These are phyloP conservation scores for Dicranocentrus wangi DNA, from an alignment of 2,888 invertebrate species.

Conservation along the genomic window DNA sequence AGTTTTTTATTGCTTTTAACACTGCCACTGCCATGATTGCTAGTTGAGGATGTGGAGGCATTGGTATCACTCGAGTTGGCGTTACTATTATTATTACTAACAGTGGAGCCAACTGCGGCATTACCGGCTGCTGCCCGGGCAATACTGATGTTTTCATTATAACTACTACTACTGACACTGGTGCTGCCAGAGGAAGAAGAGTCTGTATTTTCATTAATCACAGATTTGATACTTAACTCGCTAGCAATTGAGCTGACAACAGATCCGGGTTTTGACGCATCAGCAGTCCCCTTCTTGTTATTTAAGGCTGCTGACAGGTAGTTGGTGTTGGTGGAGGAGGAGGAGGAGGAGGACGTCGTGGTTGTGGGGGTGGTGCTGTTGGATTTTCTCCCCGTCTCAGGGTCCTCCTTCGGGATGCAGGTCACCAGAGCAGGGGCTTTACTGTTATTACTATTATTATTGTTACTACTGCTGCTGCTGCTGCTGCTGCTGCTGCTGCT, in stretches of 20 bases:
- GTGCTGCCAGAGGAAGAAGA: conserved; percentile 43
- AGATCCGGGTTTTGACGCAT: conserved; percentile 10
- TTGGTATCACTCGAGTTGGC: conserved; percentile 2
- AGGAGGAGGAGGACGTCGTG: too few relatives aligned
- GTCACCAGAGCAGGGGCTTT: too few relatives aligned
- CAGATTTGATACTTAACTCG: conserved; percentile 48
- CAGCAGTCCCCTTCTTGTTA: not conserved
- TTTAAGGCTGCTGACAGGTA: not conserved
- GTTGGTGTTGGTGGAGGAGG: too few relatives aligned
- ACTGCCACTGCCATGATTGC: not conserved
- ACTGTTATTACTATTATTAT: too few relatives aligned
- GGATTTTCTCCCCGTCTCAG: conserved; percentile 6
- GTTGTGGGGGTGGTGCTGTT: too few relatives aligned
- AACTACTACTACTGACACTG: conserved; percentile 34
- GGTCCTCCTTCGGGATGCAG: conserved; percentile 1
- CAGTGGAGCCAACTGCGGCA: not conserved
- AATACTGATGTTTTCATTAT: conserved; percentile 30
- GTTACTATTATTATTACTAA: conserved; percentile 2
- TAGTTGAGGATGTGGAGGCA: conserved; percentile 3
- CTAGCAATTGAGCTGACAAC: conserved; percentile 26
- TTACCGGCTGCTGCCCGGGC: not conserved
- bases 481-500: not conserved
- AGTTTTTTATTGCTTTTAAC: conserved; percentile 40
- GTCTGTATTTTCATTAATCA: conserved; percentile 54
- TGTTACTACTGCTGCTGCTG: not conserved